Conservation (phyloP, 2,797 vertebrate genomes). For the Pempheris klunzingeri region DNA sequence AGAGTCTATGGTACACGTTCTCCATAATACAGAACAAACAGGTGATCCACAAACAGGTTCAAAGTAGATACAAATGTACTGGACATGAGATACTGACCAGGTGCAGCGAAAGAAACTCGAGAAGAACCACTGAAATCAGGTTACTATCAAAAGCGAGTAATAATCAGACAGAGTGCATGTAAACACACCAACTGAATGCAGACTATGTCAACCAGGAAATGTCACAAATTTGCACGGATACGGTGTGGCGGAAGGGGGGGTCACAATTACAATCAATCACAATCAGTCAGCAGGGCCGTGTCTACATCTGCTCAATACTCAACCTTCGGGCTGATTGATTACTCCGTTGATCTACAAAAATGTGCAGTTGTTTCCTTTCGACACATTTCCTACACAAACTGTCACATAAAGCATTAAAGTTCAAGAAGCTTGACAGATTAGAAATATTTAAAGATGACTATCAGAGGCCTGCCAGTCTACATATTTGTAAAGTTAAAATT, state of each 20-base stretch:
- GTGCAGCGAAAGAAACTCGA: not conserved
- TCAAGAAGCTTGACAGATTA: not conserved
- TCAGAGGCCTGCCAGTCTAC: not conserved
- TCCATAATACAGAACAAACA: not conserved
- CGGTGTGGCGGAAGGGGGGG: not conserved
- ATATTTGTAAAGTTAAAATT: conserved; percentile 2
- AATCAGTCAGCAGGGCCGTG: not conserved
- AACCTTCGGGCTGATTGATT: not conserved
- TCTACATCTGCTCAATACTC: not conserved
- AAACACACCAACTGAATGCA: conserved; percentile 2
- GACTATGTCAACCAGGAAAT: not conserved
- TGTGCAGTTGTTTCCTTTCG: no score
- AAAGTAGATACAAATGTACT: not conserved
- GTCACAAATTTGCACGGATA: conserved; percentile 2
- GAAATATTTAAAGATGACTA: not conserved
- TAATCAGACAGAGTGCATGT: conserved; percentile 1
- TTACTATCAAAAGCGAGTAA: not conserved
- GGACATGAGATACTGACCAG: not conserved
- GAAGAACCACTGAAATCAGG: not conserved
- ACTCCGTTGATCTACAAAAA: no score
- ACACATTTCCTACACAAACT: not conserved
- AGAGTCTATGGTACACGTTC: not conserved
- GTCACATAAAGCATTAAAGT: not conserved
- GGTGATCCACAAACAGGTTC: not conserved
- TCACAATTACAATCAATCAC: conserved; percentile 2